Evolutionary conservation across 2,113 vertebrate genomes (phyloP), one percentile per base, ranked within the genome.

Genomic region (Tenrec ecaudatus): DNA sequence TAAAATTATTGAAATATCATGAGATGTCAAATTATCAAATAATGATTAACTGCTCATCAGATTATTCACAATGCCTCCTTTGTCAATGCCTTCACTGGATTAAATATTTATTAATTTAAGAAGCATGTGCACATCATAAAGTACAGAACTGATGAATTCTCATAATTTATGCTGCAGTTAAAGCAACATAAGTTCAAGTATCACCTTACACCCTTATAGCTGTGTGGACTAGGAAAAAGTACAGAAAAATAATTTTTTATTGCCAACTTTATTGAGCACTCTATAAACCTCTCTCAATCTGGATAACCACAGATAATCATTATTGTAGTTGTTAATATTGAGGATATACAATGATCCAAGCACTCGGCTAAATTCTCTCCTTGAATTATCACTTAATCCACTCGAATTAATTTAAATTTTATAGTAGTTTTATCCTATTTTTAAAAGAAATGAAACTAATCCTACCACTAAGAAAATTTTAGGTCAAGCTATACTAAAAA

Each of bases 71-170:
- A 27, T 38, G 9, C 7, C 53, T 83, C 4, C 33, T 69, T 73
- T 62, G n/a, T 11, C 27, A 17, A 14, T 79, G 3, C 2, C 60
- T 60, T 87, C 75, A 17, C 1, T 69, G 64, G 27, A 81, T 19
- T 66, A 71, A 64, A 58, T 86, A 68, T n/a, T 86, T 58, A 33
- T 76, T n/a, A 33, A 66, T 82, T 78, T 78, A 76, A 81, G 76
- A 20, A 69, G 36, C 47, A 53, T 68, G 6, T 57, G 31, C 23
- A 86, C 1, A 38, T 10, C 3, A 23, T 58, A 95, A 66, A 6
- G 77, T 89, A 81, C 0, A 69, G 33, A 78, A 38, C 3, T 6
- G 6, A 53, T 47, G 22, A 73, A 76, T 76, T 9, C 2, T 8
- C 38, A 17, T 33, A n/a, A 20, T 57, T 80, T 62, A 9, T 33